A percentile compares a stretch with the other conserved stretches of the same genome.
phyloP scores from a whole-genome alignment of 2,888 invertebrate genomes.

The Scaptodrosophila latifasciaeformis region DNA sequence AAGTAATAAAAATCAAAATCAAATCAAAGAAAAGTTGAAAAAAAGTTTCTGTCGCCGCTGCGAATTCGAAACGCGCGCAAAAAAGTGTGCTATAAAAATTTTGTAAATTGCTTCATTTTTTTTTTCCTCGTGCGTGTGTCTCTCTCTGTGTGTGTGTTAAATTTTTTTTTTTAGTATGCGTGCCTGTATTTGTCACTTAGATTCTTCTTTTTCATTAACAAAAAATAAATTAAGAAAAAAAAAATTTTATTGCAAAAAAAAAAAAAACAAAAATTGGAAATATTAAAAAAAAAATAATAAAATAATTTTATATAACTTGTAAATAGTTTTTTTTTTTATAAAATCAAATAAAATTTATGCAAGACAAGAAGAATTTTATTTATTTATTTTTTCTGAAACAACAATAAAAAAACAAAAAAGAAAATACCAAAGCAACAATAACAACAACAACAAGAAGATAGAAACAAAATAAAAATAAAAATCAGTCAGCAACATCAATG shows the following conservation, averaged over 20 bases:
- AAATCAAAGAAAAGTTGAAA: background rate
- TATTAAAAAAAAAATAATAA: background rate
- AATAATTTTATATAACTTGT: background rate
- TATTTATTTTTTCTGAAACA: too few species aligned
- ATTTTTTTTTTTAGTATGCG: too few species aligned
- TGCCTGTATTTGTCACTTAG: background rate
- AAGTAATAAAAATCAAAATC: conserved; percentile 16
- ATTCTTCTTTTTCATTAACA: background rate
- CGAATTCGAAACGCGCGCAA: conserved; percentile 41
- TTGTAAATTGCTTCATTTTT: background rate
- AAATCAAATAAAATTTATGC: background rate
- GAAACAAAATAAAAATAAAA: conserved; percentile 1
- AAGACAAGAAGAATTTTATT: background rate
- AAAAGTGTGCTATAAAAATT: conserved; percentile 29
- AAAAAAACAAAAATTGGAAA: too few species aligned
- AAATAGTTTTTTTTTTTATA: conserved; percentile 20
- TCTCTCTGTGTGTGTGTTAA: conserved; percentile 4
- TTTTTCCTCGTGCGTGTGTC: background rate
- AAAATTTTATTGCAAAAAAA: too few species aligned
- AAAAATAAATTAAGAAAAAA: background rate
- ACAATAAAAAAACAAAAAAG: background rate
- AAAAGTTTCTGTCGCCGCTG: background rate
- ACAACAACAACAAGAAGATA: conserved; percentile 10
- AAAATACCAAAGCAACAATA: background rate
- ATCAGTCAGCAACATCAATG: background rate